Evolutionary conservation across 2,888 invertebrate species (phyloP), one percentile per base, ranked within the genome.

Genomic region (Cylloceria caligata): DNA sequence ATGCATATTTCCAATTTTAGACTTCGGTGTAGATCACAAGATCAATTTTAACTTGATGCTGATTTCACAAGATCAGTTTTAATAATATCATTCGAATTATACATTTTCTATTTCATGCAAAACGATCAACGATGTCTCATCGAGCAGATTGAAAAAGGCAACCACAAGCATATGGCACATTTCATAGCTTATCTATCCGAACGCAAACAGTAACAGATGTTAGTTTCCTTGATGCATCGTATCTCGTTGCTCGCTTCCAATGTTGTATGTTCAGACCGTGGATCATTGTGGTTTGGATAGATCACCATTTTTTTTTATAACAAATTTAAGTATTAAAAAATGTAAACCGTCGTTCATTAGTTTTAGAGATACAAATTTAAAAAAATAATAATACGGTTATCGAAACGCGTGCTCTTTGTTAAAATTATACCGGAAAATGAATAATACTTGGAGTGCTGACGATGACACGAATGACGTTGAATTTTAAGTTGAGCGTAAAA

Each of bases 161-260:
- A 45, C 60, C 16, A 24, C 2, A 34, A 16, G 71, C 80, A 80
- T 80, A 67, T 80, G 80, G 71, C 34, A 19, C 34, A 49, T 55
- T 67, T 62, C 34, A 21, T 21, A 60, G 36, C 62, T 81, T 81
- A 81, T 81, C 81, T 60, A 13, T 55, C 16, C 27, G 11, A 60
- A 39, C 52, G 36, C 81, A 81, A 81, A 81, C 76, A 11, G 27
- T 19, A 49, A 60, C 81, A 81, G 71, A 81, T 81, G 81, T 42
- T 42, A 11, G 52, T 60, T 80, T 57, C 71, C 36, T 76, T 42
- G 65, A 71, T 80, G 19, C 21, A 72, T 75, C 36, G 16, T 60
- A 60, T 60, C 60, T 60, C 16, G 60, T 60, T 34, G n/a, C n/a
- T 36, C 60, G 34, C 19, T 19, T 16, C 19, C 60, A 16, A 60